These are phyloP conservation scores for Drosophila persimilis DNA, from an alignment of 1,140 invertebrate genomes.

Conservation along the genomic window DNA sequence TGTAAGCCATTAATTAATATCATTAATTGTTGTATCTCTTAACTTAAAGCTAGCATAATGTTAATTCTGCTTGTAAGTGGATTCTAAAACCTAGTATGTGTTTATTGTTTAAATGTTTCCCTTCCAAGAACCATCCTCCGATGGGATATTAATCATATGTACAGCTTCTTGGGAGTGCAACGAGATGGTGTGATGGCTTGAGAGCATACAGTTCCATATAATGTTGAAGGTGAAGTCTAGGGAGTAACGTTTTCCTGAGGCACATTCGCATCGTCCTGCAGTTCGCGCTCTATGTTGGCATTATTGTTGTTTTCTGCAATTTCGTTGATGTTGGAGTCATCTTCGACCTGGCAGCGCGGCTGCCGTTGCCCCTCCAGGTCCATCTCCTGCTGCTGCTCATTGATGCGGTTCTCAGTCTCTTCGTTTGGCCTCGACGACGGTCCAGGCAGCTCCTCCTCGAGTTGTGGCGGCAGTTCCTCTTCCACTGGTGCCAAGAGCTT, in stretches of 20 bases:
- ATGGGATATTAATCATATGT: no score
- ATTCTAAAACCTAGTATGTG: background rate
- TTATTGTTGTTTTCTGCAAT: slow-evolving; percentile 82
- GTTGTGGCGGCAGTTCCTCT: background rate
- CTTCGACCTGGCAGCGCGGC: slow-evolving; percentile 36
- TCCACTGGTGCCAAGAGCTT: no score
- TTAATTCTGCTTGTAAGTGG: slow-evolving; percentile 4
- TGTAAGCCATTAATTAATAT: slow-evolving; percentile 78
- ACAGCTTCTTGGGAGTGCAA: no score
- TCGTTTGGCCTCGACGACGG: slow-evolving; percentile 41
- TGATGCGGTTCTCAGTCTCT: slow-evolving; percentile 77
- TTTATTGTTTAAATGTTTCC: no score
- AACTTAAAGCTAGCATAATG: slow-evolving; percentile 28
- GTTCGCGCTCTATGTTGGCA: slow-evolving; percentile 80
- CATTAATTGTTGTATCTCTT: slow-evolving; percentile 77
- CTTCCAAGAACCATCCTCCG: no score
- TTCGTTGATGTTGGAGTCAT: slow-evolving; percentile 79
- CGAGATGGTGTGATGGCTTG: background rate
- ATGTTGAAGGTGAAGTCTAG: slow-evolving; percentile 10
- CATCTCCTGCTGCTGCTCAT: slow-evolving; percentile 56
- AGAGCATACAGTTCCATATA: background rate
- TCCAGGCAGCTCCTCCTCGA: slow-evolving; percentile 1
- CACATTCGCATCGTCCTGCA: slow-evolving; percentile 67
- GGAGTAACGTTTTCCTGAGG: slow-evolving; percentile 54
- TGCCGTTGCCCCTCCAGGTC: slow-evolving; percentile 32